Conservation (phyloP, 64 coral and sea anemone genomes). For the Cladopsammia gracilis region DNA sequence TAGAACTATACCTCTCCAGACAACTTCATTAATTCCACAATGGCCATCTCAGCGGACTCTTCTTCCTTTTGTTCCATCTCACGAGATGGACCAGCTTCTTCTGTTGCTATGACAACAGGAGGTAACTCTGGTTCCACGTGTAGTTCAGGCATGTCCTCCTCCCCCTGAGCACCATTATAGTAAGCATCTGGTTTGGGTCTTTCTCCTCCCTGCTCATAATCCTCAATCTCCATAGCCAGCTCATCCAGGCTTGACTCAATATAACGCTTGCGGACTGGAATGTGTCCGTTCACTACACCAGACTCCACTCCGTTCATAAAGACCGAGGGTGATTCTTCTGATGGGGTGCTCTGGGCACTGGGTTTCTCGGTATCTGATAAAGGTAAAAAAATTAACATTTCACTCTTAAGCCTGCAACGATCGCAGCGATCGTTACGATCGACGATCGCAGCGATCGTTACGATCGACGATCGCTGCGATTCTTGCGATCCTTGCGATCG, state of each 20-base stretch:
- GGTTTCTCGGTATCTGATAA: conserved; percentile 10
- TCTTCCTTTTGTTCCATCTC: not conserved
- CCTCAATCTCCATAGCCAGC: conserved; percentile 89
- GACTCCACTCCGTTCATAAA: not conserved
- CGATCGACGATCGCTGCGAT: too few relatives aligned
- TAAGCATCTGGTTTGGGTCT: not conserved
- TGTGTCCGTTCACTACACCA: conserved; percentile 57
- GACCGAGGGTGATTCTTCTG: conserved; percentile 41
- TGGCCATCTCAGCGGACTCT: not conserved
- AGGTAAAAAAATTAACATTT: not conserved
- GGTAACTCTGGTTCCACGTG: not conserved
- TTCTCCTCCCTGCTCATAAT: conserved; percentile 60
- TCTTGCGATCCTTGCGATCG: too few relatives aligned
- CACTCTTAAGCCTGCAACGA: too few relatives aligned
- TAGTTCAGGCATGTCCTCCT: not conserved
- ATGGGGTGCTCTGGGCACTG: conserved; percentile 34
- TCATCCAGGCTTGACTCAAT: conserved; percentile 93
- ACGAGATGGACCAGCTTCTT: not conserved
- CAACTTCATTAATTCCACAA: conserved; percentile 5
- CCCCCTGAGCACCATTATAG: not conserved
- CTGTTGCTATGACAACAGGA: not conserved
- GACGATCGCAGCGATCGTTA: too few relatives aligned
- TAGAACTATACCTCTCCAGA: not conserved
- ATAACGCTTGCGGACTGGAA: conserved; percentile 66
- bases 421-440: too few relatives aligned